These are phyloP conservation scores for rabbit (Oryctolagus cuniculus) DNA, from an alignment of 2,113 vertebrate species.

Conservation along the genomic window DNA sequence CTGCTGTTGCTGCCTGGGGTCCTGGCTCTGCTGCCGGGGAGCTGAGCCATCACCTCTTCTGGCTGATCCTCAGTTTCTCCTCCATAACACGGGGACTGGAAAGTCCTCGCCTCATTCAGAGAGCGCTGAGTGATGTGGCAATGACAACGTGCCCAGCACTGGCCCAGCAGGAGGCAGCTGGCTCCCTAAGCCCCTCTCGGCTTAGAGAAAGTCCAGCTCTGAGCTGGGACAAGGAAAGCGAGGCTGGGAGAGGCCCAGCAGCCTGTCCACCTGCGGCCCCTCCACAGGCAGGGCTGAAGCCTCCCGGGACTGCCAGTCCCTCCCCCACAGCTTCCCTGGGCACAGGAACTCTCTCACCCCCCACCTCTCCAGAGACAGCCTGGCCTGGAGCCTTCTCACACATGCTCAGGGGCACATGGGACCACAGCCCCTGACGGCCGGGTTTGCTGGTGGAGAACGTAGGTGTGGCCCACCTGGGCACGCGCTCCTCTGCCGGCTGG, in stretches of 20 bases:
- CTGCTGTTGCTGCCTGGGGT: too few species aligned
- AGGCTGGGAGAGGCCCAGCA: background rate
- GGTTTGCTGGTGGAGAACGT: background rate
- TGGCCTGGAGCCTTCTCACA: background rate
- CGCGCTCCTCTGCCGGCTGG: background rate
- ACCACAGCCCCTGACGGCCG: accelerated
- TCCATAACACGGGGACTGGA: background rate
- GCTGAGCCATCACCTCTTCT: background rate
- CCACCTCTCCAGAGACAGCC: background rate
- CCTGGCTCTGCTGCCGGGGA: background rate
- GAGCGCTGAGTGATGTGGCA: background rate
- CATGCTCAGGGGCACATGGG: too few species aligned
- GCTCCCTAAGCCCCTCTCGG: background rate
- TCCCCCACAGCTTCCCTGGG: background rate
- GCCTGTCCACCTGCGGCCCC: background rate
- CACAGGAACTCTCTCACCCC: background rate
- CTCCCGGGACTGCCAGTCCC: background rate
- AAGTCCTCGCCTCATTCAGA: background rate
- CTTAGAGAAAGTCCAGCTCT: background rate
- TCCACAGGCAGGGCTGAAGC: too few species aligned
- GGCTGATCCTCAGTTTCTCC: background rate
- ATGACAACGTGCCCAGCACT: background rate
- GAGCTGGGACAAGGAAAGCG: background rate
- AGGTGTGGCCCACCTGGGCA: accelerated
- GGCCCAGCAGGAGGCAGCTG: background rate